Conservation (phyloP, 2,888 invertebrate genomes). For the Cantharis nigra region DNA sequence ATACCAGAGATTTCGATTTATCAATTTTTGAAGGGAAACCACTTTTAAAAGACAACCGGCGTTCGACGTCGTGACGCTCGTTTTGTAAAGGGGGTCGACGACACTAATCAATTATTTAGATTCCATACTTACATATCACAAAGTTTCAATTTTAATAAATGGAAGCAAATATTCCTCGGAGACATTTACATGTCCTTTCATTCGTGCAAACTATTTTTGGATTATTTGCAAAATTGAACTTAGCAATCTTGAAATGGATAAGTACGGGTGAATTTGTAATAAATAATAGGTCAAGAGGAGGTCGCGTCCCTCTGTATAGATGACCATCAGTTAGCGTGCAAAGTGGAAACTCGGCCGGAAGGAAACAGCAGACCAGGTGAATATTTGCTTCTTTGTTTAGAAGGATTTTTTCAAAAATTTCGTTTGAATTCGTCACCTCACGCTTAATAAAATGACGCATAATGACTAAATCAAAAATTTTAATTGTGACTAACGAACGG, state of each 20-base stretch:
- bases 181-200: not conserved
- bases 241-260: not conserved
- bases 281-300: constrained; percentile 15
- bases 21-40: not conserved
- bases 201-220: not conserved
- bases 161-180: not conserved
- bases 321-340: constrained; percentile 27
- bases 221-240: not conserved
- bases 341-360: constrained; percentile 20
- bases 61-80: not conserved
- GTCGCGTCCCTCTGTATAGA: constrained; percentile 10
- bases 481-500: not conserved
- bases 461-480: not conserved
- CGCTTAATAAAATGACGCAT: not conserved
- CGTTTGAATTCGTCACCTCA: not conserved
- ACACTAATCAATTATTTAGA: not conserved
- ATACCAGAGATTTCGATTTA: not conserved
- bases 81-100: not conserved
- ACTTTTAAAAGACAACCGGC: not conserved
- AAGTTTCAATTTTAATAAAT: not conserved
- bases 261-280: not conserved
- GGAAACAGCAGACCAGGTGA: constrained; percentile 22
- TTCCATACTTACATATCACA: not conserved
- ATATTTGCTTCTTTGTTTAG: not conserved
- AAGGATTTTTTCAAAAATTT: not conserved